Evolutionary conservation across 1,140 invertebrate genomes (phyloP), one percentile per base, ranked within the genome.

Genomic region (Neotoxoptera formosana): DNA sequence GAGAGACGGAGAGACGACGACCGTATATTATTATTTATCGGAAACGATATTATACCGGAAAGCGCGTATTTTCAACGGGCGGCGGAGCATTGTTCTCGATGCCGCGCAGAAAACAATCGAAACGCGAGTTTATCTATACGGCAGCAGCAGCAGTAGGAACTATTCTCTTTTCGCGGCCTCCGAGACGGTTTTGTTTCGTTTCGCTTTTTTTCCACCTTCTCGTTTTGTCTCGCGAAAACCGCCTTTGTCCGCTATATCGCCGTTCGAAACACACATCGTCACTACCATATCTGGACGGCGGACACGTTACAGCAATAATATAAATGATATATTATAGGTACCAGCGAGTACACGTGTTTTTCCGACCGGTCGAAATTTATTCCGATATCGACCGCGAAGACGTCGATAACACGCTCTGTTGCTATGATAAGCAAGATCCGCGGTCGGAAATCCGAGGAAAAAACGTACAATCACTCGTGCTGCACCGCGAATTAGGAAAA

Each of bases 41-140:
- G 88, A 90, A 90, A 90, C 88, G 88, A 56, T 90, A 56, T 56
- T 60, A 53, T 36, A 53, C 17, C 88, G 51, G 51, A 60, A 90
- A 90, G 88, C 23, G 34, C 53, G 48, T n/a, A n/a, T 51, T 20
- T 87, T 87, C 17, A 34, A 90, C 88, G 53, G n/a, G 87, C 87
- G 87, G 87, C 34, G 11, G 17, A 30, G 47, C 51, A 90, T 90
- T 90, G 88, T 90, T 60, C 88, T 90, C 87, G 87, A 51, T 48
- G n/a, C 30, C 47, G 25, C 34, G 87, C 51, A 47, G 34, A 90
- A 45, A 87, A 90, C 88, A 90, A 90, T 90, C 51, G 87, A 88
- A 88, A 34, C n/a, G 86, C 21, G 9, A 30, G 60, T 76, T 76
- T 76, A 76, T 76, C 60, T 53, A 20, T 23, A 51, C 20, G 20